A percentile compares a stretch with the other conserved stretches of the same genome.
Evolutionary conservation across 2,888 invertebrate species (phyloP).

Genomic region (Dioctria linearis): DNA sequence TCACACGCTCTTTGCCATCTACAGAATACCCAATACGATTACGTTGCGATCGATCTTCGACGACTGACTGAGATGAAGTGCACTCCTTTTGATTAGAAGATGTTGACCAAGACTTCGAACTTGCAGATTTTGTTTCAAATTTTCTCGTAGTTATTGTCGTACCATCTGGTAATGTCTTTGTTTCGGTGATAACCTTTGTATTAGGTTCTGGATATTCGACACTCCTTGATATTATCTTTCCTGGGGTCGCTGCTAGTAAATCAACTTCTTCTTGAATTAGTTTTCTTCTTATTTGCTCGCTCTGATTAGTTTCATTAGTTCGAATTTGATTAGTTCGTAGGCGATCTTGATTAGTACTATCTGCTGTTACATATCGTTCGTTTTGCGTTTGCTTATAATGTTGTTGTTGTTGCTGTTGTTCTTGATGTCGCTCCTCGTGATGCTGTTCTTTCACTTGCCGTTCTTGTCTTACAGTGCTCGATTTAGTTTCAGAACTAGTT

Average conservation of each 20-base stretch:
- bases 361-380: slow-evolving; percentile 52
- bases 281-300: slow-evolving; percentile 24
- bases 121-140: slow-evolving; percentile 74
- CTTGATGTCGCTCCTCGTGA: slow-evolving; percentile 61
- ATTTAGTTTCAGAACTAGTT: slow-evolving; percentile 18
- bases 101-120: slow-evolving; percentile 57
- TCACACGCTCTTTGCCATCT: slow-evolving; percentile 18
- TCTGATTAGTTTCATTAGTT: slow-evolving; percentile 12
- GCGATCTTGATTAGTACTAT: slow-evolving; percentile 46
- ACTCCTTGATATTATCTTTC: slow-evolving; percentile 74
- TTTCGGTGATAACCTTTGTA: slow-evolving; percentile 79
- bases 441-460: slow-evolving; percentile 64
- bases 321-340: slow-evolving; percentile 26
- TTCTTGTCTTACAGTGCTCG: slow-evolving; percentile 27
- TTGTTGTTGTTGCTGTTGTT: slow-evolving; percentile 67
- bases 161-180: slow-evolving; percentile 78
- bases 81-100: slow-evolving; percentile 57
- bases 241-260: slow-evolving; percentile 66
- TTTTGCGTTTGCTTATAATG: slow-evolving; percentile 66
- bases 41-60: slow-evolving; percentile 56
- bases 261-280: slow-evolving; percentile 55
- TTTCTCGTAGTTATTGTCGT: slow-evolving; percentile 79
- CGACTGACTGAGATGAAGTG: slow-evolving; percentile 53
- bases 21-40: slow-evolving; percentile 55
- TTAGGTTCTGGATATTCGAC: slow-evolving; percentile 78